These are phyloP conservation scores for Phyllostomus discolor DNA, from an alignment of 2,113 vertebrate genomes.

Conservation along the genomic window DNA sequence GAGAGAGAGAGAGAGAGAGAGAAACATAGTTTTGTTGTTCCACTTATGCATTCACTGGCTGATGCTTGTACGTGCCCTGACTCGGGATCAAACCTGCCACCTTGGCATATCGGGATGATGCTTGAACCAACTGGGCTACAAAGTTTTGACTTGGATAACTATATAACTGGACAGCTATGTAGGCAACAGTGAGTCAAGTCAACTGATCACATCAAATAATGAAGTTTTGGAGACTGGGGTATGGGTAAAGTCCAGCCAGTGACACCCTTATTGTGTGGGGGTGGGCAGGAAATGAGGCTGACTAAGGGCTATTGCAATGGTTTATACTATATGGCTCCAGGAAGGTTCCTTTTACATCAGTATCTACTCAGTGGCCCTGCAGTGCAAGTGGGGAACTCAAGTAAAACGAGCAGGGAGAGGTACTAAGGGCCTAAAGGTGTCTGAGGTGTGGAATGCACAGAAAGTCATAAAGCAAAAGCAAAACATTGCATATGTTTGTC, in stretches of 20 bases:
- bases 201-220: neutral
- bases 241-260: neutral
- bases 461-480: neutral
- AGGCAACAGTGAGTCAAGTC: neutral
- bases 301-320: neutral
- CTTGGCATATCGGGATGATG: too few relatives aligned
- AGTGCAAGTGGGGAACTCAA: neutral
- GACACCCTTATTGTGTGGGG: neutral
- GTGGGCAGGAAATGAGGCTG: neutral
- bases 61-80: too few relatives aligned
- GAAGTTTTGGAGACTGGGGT: neutral
- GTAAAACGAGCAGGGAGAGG: neutral
- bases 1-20: too few relatives aligned
- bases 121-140: neutral
- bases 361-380: neutral
- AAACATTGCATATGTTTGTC: neutral
- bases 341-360: neutral
- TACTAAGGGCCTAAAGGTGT: neutral
- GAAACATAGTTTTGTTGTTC: too few relatives aligned
- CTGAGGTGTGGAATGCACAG: neutral
- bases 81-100: too few relatives aligned
- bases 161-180: neutral
- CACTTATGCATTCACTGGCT: too few relatives aligned
- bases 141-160: neutral
- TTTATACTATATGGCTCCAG: neutral